Evolutionary conservation across 2,113 vertebrate genomes (phyloP).

Genomic region (Phylloscopus trochiloides): DNA sequence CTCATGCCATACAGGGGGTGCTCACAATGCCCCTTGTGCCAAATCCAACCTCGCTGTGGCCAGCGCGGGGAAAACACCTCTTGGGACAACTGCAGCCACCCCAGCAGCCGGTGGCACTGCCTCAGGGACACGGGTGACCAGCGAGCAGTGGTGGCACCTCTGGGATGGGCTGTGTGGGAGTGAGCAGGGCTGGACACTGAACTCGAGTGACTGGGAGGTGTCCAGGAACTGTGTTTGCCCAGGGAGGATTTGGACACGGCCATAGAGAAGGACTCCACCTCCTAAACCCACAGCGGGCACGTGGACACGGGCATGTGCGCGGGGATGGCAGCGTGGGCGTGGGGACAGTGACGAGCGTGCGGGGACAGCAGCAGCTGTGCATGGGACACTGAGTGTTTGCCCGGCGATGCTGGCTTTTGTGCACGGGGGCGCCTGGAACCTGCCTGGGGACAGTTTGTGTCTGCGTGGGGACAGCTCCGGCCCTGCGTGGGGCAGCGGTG

Average conservation of each 20-base stretch:
- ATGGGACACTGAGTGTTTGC: fast-evolving
- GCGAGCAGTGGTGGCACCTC: neutral
- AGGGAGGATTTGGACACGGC: neutral
- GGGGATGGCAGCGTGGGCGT: neutral
- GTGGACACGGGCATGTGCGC: neutral
- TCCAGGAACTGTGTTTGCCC: neutral
- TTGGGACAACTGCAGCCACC: fast-evolving
- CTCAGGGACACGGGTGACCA: neutral
- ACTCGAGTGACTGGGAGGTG: neutral
- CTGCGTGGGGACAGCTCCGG: neutral
- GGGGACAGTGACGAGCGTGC: neutral
- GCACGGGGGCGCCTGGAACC: fast-evolving
- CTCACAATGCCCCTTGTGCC: fast-evolving
- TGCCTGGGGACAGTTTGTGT: neutral
- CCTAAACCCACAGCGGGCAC: neutral
- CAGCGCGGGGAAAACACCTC: neutral
- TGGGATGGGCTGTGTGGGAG: neutral
- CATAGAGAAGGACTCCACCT: neutral
- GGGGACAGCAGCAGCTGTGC: neutral
- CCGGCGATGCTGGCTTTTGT: fast-evolving
- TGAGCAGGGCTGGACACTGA: neutral
- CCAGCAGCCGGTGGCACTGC: neutral
- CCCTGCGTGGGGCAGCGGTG: too few relatives aligned
- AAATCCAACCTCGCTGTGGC: neutral
- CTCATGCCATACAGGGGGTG: fast-evolving